Conservation (phyloP, 2,797 vertebrate genomes). For the Chloroceryle inda region DNA sequence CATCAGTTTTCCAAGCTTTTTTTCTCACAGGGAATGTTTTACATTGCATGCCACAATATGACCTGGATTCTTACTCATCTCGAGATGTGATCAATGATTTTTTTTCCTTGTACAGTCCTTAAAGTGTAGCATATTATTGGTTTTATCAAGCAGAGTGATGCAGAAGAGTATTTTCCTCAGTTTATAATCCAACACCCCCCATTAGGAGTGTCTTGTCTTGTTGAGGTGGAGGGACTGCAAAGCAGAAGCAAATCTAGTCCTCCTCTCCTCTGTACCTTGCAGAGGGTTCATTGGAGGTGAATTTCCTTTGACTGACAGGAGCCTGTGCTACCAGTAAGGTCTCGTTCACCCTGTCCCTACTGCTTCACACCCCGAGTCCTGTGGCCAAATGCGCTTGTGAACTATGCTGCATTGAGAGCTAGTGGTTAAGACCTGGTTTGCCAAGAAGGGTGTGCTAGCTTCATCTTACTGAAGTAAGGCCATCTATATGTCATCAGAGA, state of each 20-base stretch:
- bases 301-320: neutral
- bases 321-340: neutral
- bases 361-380: accelerated
- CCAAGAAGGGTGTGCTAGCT: neutral
- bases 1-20: neutral
- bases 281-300: neutral
- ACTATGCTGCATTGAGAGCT: neutral
- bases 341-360: neutral
- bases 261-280: neutral
- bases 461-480: neutral
- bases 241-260: neutral
- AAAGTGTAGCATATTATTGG: neutral
- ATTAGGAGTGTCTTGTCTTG: neutral
- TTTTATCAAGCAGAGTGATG: neutral
- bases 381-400: neutral
- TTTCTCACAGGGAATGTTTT: neutral
- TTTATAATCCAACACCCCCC: neutral
- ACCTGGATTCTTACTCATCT: neutral
- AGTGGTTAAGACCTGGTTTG: neutral
- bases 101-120: neutral
- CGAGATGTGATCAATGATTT: neutral
- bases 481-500: neutral
- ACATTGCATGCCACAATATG: accelerated
- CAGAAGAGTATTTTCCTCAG: neutral
- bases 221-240: neutral